These are phyloP conservation scores for Anticlea derivata DNA, from an alignment of 2,888 invertebrate species.

Conservation along the genomic window DNA sequence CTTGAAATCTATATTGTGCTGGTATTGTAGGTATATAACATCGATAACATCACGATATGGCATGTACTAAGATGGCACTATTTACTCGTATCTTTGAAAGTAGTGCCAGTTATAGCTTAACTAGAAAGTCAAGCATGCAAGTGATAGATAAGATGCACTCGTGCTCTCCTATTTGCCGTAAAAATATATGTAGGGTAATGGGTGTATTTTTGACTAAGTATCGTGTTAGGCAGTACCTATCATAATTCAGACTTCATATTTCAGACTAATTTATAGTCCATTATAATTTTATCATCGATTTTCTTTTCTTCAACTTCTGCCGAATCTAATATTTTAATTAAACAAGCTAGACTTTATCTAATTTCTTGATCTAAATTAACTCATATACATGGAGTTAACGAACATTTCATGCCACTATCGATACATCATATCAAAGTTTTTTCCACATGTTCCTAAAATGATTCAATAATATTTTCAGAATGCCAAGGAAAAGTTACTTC, in stretches of 20 bases:
- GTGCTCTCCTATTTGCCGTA: too few relatives aligned
- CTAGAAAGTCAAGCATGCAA: too few relatives aligned
- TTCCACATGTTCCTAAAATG: conserved; percentile 23
- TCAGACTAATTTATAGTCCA: conserved; percentile 6
- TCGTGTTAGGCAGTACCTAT: conserved; percentile 18
- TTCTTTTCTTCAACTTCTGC: conserved; percentile 12
- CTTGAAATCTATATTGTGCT: conserved; percentile 4
- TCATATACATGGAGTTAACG: conserved; percentile 26
- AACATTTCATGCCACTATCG: conserved; percentile 21
- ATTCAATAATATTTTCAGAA: conserved; percentile 56
- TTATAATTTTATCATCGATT: conserved; percentile 19
- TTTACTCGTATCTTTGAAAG: conserved; percentile 9
- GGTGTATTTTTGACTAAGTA: conserved; percentile 76
- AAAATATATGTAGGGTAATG: conserved; percentile 59
- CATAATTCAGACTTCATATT: conserved; percentile 12
- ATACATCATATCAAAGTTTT: not conserved
- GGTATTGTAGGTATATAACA: conserved; percentile 13
- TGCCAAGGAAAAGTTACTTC: conserved; percentile 78
- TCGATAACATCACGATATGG: conserved; percentile 35
- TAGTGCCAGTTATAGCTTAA: conserved; percentile 19
- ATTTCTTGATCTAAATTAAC: conserved; percentile 20
- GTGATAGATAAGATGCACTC: too few relatives aligned
- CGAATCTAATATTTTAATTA: conserved; percentile 10
- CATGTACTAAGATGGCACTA: conserved; percentile 34
- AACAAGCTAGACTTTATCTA: conserved; percentile 12